These are phyloP conservation scores for Limnephilus marmoratus DNA, from an alignment of 2,888 invertebrate genomes.

Conservation along the genomic window DNA sequence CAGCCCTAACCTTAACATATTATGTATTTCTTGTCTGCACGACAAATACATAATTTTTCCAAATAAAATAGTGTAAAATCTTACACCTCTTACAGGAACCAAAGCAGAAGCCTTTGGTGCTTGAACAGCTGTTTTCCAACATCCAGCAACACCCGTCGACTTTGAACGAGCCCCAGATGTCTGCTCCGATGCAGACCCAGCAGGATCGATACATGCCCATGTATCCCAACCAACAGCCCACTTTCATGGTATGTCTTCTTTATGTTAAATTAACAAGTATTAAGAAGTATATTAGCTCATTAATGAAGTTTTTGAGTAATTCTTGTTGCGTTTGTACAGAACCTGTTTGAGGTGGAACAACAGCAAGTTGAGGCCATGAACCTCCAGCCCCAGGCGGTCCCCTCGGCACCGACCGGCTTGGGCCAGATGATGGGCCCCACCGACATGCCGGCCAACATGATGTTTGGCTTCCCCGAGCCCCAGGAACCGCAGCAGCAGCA, in stretches of 20 bases:
- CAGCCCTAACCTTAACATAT: too few relatives aligned
- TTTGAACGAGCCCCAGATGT: slow-evolving; percentile 3
- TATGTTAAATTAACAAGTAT: neutral
- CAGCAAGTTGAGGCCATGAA: slow-evolving; percentile 17
- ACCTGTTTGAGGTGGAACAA: slow-evolving; percentile 4
- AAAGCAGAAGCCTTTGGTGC: slow-evolving; percentile 38
- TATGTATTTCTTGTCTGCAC: too few relatives aligned
- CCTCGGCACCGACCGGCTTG: neutral
- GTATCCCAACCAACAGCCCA: neutral
- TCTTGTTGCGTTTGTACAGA: neutral
- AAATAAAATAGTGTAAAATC: neutral
- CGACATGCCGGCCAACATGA: slow-evolving; percentile 7
- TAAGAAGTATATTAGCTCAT: neutral
- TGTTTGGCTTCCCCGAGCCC: neutral
- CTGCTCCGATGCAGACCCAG: neutral
- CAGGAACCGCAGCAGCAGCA: neutral
- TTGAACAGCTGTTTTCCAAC: slow-evolving; percentile 49
- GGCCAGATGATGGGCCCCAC: neutral
- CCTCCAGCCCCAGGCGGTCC: neutral
- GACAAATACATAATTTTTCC: too few relatives aligned
- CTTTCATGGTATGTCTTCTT: neutral
- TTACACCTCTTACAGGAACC: neutral
- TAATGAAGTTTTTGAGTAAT: neutral
- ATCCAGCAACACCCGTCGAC: slow-evolving; percentile 54
- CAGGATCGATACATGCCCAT: neutral